Conservation (phyloP, 2,888 invertebrate species). For the Drosophila pseudotakahashii region DNA sequence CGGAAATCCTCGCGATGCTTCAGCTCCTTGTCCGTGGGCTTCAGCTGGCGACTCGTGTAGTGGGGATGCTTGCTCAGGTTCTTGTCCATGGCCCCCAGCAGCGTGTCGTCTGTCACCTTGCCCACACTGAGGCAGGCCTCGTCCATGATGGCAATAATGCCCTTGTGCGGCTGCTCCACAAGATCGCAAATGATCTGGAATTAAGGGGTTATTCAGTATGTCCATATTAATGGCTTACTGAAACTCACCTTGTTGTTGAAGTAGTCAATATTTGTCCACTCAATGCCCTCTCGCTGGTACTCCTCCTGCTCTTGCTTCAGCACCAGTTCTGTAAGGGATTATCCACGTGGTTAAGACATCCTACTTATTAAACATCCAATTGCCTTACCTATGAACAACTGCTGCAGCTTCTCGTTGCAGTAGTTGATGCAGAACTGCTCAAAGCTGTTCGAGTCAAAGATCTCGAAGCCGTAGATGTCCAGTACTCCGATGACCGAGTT, state of each 20-base stretch:
- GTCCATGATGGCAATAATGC: constrained; percentile 96
- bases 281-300: constrained; percentile 97
- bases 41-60: constrained; percentile 94
- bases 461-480: constrained; percentile 99
- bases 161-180: constrained; percentile 96
- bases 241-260: constrained; percentile 94
- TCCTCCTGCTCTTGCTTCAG: constrained; percentile 99
- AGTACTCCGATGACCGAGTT: constrained; percentile 90
- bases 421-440: constrained; percentile 99
- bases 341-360: background rate
- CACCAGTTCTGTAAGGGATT: constrained; percentile 90
- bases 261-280: constrained; percentile 97
- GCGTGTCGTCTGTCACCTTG: constrained; percentile 92
- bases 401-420: constrained; percentile 99
- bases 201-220: background rate
- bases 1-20: constrained; percentile 92
- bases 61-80: constrained; percentile 94
- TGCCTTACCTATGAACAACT: constrained; percentile 93
- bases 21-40: constrained; percentile 92
- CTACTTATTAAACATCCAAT: accelerated
- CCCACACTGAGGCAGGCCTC: constrained; percentile 98
- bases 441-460: constrained; percentile 98
- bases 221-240: background rate
- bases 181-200: constrained; percentile 93
- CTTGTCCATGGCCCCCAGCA: constrained; percentile 96